These are phyloP conservation scores for Pteronotus mesoamericanus DNA, from an alignment of 2,797 vertebrate genomes.

Conservation along the genomic window DNA sequence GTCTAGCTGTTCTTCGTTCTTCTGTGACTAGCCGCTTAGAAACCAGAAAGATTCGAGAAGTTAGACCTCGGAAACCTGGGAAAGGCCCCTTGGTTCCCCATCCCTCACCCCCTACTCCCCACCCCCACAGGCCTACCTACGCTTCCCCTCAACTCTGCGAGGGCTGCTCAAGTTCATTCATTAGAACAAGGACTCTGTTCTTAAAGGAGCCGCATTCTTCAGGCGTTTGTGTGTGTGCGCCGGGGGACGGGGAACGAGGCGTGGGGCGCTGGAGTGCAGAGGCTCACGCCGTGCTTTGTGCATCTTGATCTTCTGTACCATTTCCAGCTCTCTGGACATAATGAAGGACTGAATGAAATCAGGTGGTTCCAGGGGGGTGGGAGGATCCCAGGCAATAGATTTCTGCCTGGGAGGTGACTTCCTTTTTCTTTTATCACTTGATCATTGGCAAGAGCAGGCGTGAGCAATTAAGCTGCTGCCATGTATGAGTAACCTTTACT, in stretches of 20 bases:
- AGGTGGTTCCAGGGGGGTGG: background rate
- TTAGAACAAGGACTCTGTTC: constrained; percentile 63
- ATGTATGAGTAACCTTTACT: constrained; percentile 67
- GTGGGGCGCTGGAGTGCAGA: background rate
- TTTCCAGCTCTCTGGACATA: background rate
- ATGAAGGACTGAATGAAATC: constrained; percentile 12
- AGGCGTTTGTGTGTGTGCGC: background rate
- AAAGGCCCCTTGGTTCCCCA: background rate
- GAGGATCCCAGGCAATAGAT: constrained; percentile 17
- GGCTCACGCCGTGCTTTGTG: background rate
- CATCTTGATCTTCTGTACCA: background rate
- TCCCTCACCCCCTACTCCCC: background rate
- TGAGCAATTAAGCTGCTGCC: constrained; percentile 45
- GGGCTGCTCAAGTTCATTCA: constrained; percentile 73
- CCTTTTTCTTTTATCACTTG: constrained; percentile 57
- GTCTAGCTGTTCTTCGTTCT: background rate
- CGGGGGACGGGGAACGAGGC: no score
- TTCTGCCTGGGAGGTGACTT: background rate
- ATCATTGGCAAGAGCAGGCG: constrained; percentile 15
- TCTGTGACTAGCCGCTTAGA: background rate
- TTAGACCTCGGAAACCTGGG: background rate
- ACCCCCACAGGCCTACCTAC: background rate
- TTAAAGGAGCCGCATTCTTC: constrained; percentile 56
- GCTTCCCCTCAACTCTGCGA: background rate
- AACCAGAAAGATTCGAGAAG: background rate